Evolutionary conservation across 2,113 vertebrate genomes (phyloP), one percentile per base, ranked within the genome.

Genomic region (Glareola pratincola): DNA sequence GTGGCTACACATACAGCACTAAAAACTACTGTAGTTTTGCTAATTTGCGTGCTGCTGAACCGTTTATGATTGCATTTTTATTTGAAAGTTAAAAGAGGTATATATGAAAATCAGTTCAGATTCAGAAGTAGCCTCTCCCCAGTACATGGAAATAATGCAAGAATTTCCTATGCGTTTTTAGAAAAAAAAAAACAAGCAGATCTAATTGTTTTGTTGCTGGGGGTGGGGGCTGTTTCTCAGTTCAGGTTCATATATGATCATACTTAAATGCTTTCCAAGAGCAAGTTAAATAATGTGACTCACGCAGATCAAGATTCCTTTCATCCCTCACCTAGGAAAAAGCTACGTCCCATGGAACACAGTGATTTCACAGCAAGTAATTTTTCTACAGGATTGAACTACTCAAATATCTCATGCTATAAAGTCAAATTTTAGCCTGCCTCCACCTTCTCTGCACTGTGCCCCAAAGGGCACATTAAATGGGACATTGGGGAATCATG

Each of bases 401-500:
- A 69, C 10, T 51, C 26, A 59, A 85, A 56, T 1, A 18, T 12
- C 12, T 45, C 32, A 60, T 5, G 26, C 13, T 59, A 47, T 14
- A 30, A 62, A 74, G 34, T 67, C 39, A 22, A 71, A 50, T 63
- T 81, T 21, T n/a, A 83, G 41, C 21, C 43, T 66, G 37, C 26
- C 32, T 73, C 23, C 16, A 47, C 26, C 18, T 63, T 39, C 81
- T 51, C 39, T 74, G 9, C 15, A 30, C 8, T 50, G 43, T 7
- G 18, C 8, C 27, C 10, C 23, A 43, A 54, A 73, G 2, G 7
- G 4, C 13, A 27, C 4, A 11, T 62, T 85, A 60, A 50, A 85
- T 3, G 67, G 36, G 9, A 4, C 26, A 30, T 0, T 5, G 9
- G 4, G 2, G 15, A 41, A 41, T 13, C 41, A 41, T 13, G 41